These are phyloP conservation scores for Catharus minimus DNA, from an alignment of 2,113 vertebrate genomes.

Conservation along the genomic window DNA sequence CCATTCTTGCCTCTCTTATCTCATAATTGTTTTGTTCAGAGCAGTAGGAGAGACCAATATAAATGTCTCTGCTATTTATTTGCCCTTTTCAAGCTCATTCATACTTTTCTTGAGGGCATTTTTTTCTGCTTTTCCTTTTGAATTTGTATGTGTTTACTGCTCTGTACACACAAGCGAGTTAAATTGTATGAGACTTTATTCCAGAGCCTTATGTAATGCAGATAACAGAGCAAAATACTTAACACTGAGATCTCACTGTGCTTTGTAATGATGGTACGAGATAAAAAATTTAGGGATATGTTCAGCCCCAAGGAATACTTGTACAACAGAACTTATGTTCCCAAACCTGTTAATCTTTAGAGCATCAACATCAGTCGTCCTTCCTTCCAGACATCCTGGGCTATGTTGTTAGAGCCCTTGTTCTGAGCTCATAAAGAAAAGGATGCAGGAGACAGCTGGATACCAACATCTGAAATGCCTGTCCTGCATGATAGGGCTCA, in stretches of 20 bases:
- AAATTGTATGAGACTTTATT: slow-evolving; percentile 42
- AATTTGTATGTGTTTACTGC: slow-evolving; percentile 61
- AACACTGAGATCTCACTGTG: background rate
- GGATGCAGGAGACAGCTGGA: background rate
- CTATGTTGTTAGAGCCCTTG: background rate
- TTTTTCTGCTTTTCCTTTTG: slow-evolving; percentile 58
- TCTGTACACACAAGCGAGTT: slow-evolving; percentile 33
- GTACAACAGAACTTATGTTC: background rate
- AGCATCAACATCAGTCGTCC: background rate
- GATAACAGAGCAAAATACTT: slow-evolving; percentile 33
- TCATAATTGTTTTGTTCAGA: slow-evolving; percentile 83
- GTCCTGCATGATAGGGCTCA: background rate
- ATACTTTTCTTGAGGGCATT: slow-evolving; percentile 71
- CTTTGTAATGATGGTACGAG: background rate
- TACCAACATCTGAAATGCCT: background rate
- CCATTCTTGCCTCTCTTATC: slow-evolving; percentile 77
- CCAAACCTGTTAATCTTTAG: background rate
- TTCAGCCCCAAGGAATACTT: background rate
- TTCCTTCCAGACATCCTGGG: background rate
- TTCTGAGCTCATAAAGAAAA: background rate
- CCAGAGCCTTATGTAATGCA: slow-evolving; percentile 19
- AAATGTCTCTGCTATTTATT: slow-evolving; percentile 76
- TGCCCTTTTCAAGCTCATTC: slow-evolving; percentile 77
- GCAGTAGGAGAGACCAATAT: slow-evolving; percentile 73
- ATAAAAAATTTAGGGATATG: background rate